A percentile compares a stretch with the other conserved stretches of the same genome.
These are phyloP conservation scores for Peromyscus attwateri DNA, from an alignment of 2,797 vertebrate genomes.

Conservation along the genomic window DNA sequence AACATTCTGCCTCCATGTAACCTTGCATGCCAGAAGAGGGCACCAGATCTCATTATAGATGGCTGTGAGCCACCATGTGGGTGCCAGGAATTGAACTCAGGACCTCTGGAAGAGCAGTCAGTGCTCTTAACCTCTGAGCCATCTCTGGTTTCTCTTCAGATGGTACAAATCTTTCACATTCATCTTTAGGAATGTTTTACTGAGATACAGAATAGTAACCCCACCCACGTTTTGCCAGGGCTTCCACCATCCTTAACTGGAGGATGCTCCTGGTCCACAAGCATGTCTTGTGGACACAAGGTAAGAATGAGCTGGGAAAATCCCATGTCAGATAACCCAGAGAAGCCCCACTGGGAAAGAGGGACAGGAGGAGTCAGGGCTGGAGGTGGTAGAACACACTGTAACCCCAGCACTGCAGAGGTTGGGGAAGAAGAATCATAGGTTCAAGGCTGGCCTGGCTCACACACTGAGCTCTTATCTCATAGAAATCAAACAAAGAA, in stretches of 20 bases:
- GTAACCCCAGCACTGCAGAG: background rate
- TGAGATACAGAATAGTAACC: background rate
- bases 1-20: too few species aligned
- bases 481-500: background rate
- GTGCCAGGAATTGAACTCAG: too few species aligned
- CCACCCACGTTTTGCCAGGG: background rate
- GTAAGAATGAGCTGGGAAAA: background rate
- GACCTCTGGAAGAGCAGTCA: too few species aligned
- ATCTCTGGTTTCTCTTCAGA: too few species aligned
- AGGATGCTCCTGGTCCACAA: background rate
- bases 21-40: too few species aligned
- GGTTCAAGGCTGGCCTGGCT: background rate
- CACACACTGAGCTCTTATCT: background rate
- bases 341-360: background rate
- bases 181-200: background rate
- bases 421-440: background rate
- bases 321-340: background rate
- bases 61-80: too few species aligned
- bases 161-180: too few species aligned
- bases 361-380: background rate
- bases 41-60: too few species aligned
- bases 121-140: too few species aligned
- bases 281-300: background rate
- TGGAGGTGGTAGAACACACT: too few species aligned
- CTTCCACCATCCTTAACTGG: background rate